Evolutionary conservation across 1,140 invertebrate species (phyloP), one percentile per base, ranked within the genome.

Genomic region (Bombus waltoni): DNA sequence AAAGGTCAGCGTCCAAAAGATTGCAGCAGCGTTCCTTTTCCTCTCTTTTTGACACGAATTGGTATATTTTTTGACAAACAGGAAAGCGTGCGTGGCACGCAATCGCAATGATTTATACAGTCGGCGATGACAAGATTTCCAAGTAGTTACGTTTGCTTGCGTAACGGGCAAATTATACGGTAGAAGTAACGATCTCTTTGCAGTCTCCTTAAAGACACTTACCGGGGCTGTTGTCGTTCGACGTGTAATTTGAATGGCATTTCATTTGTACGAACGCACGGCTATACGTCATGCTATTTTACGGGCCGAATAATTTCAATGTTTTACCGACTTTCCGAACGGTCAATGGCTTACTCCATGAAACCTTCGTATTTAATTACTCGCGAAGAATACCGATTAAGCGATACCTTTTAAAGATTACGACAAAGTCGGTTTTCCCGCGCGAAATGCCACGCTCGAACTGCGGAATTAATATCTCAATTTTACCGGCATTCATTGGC

Each of bases 101-200:
- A 80, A 85, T 72, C 44, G 76, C 59, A 76, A 80, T 72, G 83
- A 85, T 85, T 80, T 85, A 80, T 80, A 59, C 53, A 53, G 42
- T 38, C 53, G 28, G 66, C 68, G 83, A 85, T 85, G 83, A 85
- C 83, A 85, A 80, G 83, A 72, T 59, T 72, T 80, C 32, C 77
- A 47, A 35, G 53, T 65, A 73, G 77, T 73, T 79, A 57, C 68
- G 59, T 72, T 73, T 28, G 22, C 68, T 85, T 85, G 53, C 83
- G 77, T 85, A 85, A 85, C 77, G 38, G 68, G 83, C 83, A 85
- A 85, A 85, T 85, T 85, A 85, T 53, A 85, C 53, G 83, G 68
- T 72, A 62, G 57, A 65, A 65, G 71, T 80, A 85, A 79, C 78
- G 83, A 79, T 85, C 78, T 85, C 83, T 80, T 80, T 57, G 83